phyloP scores from a whole-genome alignment of 2,888 invertebrate genomes.

The Catonia carolina region DNA sequence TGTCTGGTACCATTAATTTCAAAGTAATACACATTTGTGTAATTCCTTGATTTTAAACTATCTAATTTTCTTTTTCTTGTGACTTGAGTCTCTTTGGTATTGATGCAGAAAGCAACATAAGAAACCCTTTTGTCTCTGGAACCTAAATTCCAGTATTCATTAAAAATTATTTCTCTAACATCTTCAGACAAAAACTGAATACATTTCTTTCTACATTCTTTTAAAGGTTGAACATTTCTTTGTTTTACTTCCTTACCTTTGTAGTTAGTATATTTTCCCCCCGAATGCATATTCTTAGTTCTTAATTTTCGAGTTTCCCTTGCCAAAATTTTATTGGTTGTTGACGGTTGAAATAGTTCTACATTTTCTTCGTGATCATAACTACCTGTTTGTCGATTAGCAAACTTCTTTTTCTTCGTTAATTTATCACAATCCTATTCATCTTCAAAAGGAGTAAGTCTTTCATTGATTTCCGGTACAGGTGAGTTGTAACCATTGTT shows the following conservation, averaged over 20 bases:
- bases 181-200: neutral
- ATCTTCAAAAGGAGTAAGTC: too few relatives aligned
- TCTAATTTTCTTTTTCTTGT: slow-evolving; percentile 15
- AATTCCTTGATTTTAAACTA: neutral
- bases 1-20: neutral
- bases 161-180: slow-evolving; percentile 9
- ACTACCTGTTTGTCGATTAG: too few relatives aligned
- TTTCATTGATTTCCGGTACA: too few relatives aligned
- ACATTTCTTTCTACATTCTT: slow-evolving; percentile 12
- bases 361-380: too few relatives aligned
- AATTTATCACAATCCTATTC: too few relatives aligned
- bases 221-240: neutral
- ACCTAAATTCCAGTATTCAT: slow-evolving; percentile 20
- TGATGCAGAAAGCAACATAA: slow-evolving; percentile 6
- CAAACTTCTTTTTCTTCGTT: too few relatives aligned
- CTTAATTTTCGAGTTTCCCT: neutral
- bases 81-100: neutral
- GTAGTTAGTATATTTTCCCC: neutral
- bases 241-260: slow-evolving; percentile 8
- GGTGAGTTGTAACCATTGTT: too few relatives aligned
- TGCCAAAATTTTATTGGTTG: neutral
- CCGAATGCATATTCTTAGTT: neutral
- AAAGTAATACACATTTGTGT: slow-evolving; percentile 7
- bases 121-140: slow-evolving; percentile 14
- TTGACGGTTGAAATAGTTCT: too few relatives aligned